A percentile compares a stretch with the other conserved stretches of the same genome.
Evolutionary conservation across 2,888 invertebrate species (phyloP).

Genomic region (Camptogramma bilineatum): DNA sequence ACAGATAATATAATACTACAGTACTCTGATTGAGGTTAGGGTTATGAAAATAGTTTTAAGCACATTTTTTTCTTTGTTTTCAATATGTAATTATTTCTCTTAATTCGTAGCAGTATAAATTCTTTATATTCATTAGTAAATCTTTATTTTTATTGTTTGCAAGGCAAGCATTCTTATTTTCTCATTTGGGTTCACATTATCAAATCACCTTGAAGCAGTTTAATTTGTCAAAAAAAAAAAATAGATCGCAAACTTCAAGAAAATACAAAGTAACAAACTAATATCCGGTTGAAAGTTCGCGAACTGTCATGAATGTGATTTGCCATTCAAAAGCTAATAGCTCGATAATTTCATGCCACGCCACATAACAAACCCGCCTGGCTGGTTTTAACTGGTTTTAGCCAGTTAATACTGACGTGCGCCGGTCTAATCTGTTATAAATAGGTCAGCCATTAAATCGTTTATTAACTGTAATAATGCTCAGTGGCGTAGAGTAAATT

Average conservation of each 20-base stretch:
- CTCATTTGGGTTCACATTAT: too few relatives aligned
- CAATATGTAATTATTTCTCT: too few relatives aligned
- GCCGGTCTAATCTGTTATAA: constrained; percentile 59
- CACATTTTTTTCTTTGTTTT: too few relatives aligned
- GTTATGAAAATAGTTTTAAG: too few relatives aligned
- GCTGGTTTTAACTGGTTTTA: constrained; percentile 37
- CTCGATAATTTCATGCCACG: constrained; percentile 41
- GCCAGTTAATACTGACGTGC: constrained; percentile 52
- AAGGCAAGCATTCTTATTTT: too few relatives aligned
- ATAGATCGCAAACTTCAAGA: constrained; percentile 3
- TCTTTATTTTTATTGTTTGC: too few relatives aligned
- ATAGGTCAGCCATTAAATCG: constrained; percentile 63
- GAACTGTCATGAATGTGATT: constrained; percentile 39
- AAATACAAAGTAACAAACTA: constrained; percentile 17
- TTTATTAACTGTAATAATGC: constrained; percentile 65
- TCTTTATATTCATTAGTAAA: too few relatives aligned
- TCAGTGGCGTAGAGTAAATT: constrained; percentile 61
- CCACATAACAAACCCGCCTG: constrained; percentile 43
- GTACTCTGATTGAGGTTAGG: too few relatives aligned
- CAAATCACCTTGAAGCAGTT: not conserved
- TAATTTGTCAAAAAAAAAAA: not conserved
- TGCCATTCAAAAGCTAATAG: constrained; percentile 40
- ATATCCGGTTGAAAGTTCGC: constrained; percentile 27
- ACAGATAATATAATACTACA: too few relatives aligned
- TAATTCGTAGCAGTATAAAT: too few relatives aligned